These are phyloP conservation scores for Synanthedon formicaeformis DNA, from an alignment of 2,888 invertebrate genomes.

Conservation along the genomic window DNA sequence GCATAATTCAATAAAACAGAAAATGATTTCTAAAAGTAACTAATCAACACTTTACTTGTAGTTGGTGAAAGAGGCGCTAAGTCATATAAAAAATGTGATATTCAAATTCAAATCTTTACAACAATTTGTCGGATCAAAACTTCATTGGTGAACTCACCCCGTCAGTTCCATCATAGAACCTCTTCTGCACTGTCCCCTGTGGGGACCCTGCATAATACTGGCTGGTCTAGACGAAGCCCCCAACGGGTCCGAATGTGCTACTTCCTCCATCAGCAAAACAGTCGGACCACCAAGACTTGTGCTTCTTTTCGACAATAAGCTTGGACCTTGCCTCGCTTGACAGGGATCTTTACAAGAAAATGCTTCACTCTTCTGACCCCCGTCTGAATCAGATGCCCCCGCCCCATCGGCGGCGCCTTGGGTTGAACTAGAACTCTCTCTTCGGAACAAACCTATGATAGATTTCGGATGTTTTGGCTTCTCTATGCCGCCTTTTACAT, in stretches of 20 bases:
- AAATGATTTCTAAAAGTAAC: too few relatives aligned
- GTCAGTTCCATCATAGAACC: conserved; percentile 87
- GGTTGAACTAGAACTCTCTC: conserved; percentile 83
- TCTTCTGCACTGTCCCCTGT: conserved; percentile 77
- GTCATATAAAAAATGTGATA: too few relatives aligned
- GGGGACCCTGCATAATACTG: conserved; percentile 69
- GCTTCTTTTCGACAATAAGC: conserved; percentile 50
- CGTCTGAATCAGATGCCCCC: conserved; percentile 71
- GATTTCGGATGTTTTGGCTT: conserved; percentile 87
- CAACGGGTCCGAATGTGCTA: conserved; percentile 71
- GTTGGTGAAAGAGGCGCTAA: too few relatives aligned
- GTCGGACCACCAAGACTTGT: conserved; percentile 62
- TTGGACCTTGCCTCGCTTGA: conserved; percentile 44
- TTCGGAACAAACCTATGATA: conserved; percentile 89
- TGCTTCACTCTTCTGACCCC: conserved; percentile 44
- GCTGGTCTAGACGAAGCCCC: conserved; percentile 73
- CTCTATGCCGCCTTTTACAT: conserved; percentile 80
- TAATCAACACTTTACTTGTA: too few relatives aligned
- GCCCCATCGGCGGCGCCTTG: conserved; percentile 67
- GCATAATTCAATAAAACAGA: too few relatives aligned
- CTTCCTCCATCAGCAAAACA: conserved; percentile 73
- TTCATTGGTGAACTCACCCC: conserved; percentile 66
- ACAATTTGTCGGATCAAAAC: too few relatives aligned
- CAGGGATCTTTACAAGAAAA: conserved; percentile 35
- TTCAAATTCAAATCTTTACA: too few relatives aligned